These are phyloP conservation scores for Polyergus mexicanus DNA, from an alignment of 1,140 invertebrate genomes.

Conservation along the genomic window DNA sequence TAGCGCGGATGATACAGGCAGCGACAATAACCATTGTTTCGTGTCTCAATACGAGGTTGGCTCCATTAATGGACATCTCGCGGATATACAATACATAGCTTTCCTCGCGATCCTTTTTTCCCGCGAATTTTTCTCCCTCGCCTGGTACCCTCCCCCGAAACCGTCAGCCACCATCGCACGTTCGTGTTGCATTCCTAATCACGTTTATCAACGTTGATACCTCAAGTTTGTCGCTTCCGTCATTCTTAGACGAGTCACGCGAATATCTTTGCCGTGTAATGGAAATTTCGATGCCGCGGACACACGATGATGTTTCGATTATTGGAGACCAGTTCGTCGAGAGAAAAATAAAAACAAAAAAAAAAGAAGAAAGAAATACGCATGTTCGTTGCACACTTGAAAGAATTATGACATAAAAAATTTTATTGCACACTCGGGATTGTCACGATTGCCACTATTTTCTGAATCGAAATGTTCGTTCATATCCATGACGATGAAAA, in stretches of 20 bases:
- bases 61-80: conserved; percentile 23
- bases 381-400: not conserved
- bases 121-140: not conserved
- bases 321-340: not conserved
- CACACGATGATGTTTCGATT: not conserved
- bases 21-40: conserved; percentile 82
- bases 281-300: not conserved
- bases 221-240: not conserved
- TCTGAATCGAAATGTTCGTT: conserved; percentile 8
- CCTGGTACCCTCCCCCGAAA: not conserved
- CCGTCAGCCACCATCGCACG: not conserved
- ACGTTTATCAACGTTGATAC: conserved; percentile 6
- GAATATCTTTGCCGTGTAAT: not conserved
- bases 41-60: conserved; percentile 30
- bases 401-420: not conserved
- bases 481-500: conserved; percentile 22
- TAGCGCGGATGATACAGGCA: conserved; percentile 74
- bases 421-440: not conserved
- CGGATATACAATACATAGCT: not conserved
- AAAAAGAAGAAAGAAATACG: not conserved
- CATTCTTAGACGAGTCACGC: conserved; percentile 17
- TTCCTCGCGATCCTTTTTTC: conserved; percentile 34
- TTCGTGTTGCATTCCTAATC: conserved; percentile 6
- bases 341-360: not conserved
- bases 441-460: not conserved